Evolutionary conservation across 2,797 vertebrate genomes (phyloP).

Genomic region (Pelobates cultripes): DNA sequence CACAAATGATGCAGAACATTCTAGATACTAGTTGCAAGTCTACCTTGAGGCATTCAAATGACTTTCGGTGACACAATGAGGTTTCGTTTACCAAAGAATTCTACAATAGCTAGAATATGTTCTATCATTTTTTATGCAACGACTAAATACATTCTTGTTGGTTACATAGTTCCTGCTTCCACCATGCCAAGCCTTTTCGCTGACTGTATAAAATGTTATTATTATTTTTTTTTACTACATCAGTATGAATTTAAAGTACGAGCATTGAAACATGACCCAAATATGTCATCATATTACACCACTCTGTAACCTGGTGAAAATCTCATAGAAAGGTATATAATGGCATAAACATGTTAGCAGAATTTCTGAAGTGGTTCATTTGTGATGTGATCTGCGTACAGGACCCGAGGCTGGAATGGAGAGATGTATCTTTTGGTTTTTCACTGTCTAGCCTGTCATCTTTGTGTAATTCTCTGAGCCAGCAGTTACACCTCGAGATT

Average conservation of each 20-base stretch:
- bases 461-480: conserved; percentile 47
- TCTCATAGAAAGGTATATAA: conserved; percentile 55
- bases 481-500: conserved; percentile 26
- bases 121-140: too few species aligned
- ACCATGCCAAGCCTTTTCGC: too few species aligned
- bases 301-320: conserved; percentile 49
- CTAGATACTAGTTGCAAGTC: too few species aligned
- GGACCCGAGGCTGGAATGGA: conserved; percentile 26
- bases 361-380: conserved; percentile 55
- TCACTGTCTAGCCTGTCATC: conserved; percentile 42
- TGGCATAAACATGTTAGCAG: conserved; percentile 51
- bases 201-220: too few species aligned
- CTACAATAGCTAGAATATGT: too few species aligned
- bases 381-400: conserved; percentile 51
- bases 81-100: too few species aligned
- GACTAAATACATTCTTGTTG: too few species aligned
- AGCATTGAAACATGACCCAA: conserved; percentile 48
- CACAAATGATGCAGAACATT: too few species aligned
- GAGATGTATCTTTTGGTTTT: conserved; percentile 34
- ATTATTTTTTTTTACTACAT: too few species aligned
- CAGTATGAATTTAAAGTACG: conserved; percentile 29
- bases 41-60: too few species aligned
- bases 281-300: conserved; percentile 49
- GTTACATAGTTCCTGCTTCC: too few species aligned
- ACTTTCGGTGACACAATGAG: too few species aligned